Percentiles rank a stretch among this genome's conserved stretches.
Conservation (phyloP, 2,113 vertebrate species). For the Crotalus horridus region DNA sequence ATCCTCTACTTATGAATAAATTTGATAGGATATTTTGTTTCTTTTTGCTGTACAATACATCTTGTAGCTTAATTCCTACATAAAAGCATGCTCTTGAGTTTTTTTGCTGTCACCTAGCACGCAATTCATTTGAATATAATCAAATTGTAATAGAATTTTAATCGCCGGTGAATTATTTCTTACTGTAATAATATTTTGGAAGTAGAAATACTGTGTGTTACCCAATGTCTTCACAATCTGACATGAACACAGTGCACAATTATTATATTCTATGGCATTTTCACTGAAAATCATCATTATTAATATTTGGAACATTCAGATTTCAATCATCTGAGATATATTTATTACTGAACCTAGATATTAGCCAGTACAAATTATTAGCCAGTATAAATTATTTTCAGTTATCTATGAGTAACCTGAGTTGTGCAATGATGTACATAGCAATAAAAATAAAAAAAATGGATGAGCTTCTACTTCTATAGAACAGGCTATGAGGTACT, state of each 20-base stretch:
- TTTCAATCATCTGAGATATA: background rate
- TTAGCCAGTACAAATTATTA: background rate
- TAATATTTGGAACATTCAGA: background rate
- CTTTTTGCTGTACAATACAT: too few species aligned
- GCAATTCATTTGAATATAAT: too few species aligned
- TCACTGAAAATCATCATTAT: background rate
- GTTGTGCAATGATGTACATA: background rate
- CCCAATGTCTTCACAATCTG: background rate
- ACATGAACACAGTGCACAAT: background rate
- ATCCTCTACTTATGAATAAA: too few species aligned
- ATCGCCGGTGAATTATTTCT: background rate
- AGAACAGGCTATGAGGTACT: background rate
- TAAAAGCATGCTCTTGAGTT: too few species aligned
- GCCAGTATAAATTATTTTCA: background rate
- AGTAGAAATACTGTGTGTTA: background rate
- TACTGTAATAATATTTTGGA: background rate
- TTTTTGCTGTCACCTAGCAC: too few species aligned
- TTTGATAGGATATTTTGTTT: too few species aligned
- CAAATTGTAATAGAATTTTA: too few species aligned
- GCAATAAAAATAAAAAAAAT: background rate
- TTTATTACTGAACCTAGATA: background rate
- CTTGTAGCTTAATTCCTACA: too few species aligned
- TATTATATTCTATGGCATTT: background rate
- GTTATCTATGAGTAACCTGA: background rate
- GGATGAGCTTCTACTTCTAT: background rate